Base-by-base conservation (phyloP, 2,888 invertebrate species). In the Apodemia hepburni region DNA sequence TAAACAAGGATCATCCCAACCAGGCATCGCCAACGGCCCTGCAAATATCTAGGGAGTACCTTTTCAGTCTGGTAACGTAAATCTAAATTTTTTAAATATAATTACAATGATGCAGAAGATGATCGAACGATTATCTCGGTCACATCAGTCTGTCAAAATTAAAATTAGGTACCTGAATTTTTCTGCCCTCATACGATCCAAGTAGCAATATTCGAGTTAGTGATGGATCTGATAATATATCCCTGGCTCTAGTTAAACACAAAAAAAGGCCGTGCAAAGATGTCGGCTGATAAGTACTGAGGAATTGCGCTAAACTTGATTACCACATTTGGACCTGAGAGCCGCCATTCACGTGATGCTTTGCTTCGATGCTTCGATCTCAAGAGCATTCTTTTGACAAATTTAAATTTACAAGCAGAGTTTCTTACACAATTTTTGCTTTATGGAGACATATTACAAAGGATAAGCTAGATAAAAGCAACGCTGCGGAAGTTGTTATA, bases 401-500 rank as follows among this genome's bases (percentile, higher is more conserved):
- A 38, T 38, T 2, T 6, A 11, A 38, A 35, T 69, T 72, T 29
- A 71, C 73, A n/a, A 12, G 61, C 75, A 0, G 66, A 75, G 29
- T 75, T 70, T 47, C 35, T 75, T n/a, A 71, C 73, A 7, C 69
- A 64, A 27, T 65, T 73, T 1, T 73, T 73, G 75, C 73, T 0
- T 49, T 75, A 18, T 74, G 74, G 74, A 64, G 62, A 42, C 64
- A 73, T 35, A 51, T 75, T 0, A 73, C 73, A 5, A 74, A 68
- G 45, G 71, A 72, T 59, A 72, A 73, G 54, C 61, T 75, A 5
- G 38, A 58, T 0, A 64, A 70, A 51, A 66, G 63, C 17, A 65
- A 71, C 18, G 70, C 71, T 1, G 73, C 12, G 12, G 38, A 38
- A 38, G 38, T 12, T 12, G 38, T 38, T 38, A 38, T 38, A 3